Percentiles rank a stretch among this genome's conserved stretches.
phyloP scores from a whole-genome alignment of 2,888 invertebrate species.

The Polyploca ridens region DNA sequence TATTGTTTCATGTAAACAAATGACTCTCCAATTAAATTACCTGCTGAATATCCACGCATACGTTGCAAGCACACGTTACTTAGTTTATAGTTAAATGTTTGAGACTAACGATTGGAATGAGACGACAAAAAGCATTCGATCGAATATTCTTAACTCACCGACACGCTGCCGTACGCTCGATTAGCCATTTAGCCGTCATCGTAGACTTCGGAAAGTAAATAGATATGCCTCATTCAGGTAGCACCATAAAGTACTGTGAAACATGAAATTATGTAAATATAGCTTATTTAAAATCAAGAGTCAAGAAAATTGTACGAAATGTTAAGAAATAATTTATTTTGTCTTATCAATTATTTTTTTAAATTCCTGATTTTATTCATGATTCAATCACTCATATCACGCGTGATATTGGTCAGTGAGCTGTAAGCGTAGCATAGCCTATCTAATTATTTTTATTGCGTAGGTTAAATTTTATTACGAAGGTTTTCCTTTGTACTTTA shows the following conservation, averaged over 20 bases:
- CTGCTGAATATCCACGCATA: conserved; percentile 28
- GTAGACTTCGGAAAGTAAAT: conserved; percentile 22
- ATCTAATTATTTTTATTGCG: no score
- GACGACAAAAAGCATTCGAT: conserved; percentile 64
- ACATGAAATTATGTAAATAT: neutral
- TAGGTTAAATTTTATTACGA: no score
- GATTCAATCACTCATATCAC: no score
- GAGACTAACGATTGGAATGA: conserved; percentile 62
- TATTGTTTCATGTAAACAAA: neutral
- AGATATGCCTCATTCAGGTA: conserved; percentile 14
- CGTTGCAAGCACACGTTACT: conserved; percentile 49
- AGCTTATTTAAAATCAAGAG: no score
- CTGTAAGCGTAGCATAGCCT: neutral
- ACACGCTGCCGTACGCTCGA: conserved; percentile 53
- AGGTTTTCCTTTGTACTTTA: no score
- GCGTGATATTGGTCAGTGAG: neutral
- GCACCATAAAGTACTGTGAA: neutral
- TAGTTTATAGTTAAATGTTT: conserved; percentile 43
- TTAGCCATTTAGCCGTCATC: conserved; percentile 48
- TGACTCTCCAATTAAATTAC: conserved; percentile 6
- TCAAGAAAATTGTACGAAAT: no score
- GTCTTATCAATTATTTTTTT: no score
- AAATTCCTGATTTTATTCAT: no score
- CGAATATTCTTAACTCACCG: conserved; percentile 60
- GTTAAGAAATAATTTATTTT: no score